A percentile compares a stretch with the other conserved stretches of the same genome.
Evolutionary conservation across 2,888 invertebrate genomes (phyloP).

Genomic region (Lasioglossum leucozonium): DNA sequence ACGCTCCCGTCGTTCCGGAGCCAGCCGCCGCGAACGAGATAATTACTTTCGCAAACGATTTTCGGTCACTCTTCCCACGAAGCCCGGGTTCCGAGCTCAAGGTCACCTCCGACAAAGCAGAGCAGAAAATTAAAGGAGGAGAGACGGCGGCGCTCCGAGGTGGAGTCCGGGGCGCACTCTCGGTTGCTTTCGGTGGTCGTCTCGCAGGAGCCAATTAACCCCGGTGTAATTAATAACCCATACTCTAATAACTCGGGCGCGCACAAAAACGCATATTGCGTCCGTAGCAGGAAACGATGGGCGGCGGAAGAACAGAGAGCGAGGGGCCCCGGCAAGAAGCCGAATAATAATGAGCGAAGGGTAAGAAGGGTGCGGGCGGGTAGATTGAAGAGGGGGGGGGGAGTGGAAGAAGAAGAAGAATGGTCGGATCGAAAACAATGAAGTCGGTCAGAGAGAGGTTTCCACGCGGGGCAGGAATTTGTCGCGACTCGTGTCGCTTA

Average conservation of each 20-base stretch:
- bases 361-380: background rate
- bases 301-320: conserved; percentile 4
- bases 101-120: background rate
- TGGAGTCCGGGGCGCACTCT: conserved; percentile 23
- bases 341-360: conserved; percentile 33
- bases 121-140: background rate
- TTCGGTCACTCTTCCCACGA: conserved; percentile 5
- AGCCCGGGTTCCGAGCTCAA: background rate
- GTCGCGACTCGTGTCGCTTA: conserved; percentile 39
- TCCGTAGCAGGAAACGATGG: conserved; percentile 12
- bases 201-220: conserved; percentile 71
- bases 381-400: background rate
- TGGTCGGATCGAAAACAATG: conserved; percentile 26
- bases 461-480: conserved; percentile 17
- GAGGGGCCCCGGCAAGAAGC: conserved; percentile 25
- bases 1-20: background rate
- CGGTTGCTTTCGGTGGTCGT: conserved; percentile 63
- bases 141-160: background rate
- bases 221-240: conserved; percentile 74
- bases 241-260: conserved; percentile 51
- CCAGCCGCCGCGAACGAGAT: background rate
- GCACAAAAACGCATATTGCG: conserved; percentile 42
- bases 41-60: conserved; percentile 1
- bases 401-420: background rate
- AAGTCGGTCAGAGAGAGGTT: conserved; percentile 10